phyloP scores from a whole-genome alignment of 2,888 invertebrate species.

The Anarsia innoxiella region DNA sequence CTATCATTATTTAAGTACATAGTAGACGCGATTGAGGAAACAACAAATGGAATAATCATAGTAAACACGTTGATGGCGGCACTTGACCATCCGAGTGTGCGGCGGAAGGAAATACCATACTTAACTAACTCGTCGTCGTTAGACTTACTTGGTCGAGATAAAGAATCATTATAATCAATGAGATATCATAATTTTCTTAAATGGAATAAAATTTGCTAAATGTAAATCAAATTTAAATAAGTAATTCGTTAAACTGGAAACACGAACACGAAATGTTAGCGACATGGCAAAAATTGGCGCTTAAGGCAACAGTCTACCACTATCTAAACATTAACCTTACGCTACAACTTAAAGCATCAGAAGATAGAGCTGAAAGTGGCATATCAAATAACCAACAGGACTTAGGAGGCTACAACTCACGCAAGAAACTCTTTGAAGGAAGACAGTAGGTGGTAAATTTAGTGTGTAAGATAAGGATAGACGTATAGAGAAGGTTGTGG shows the following conservation, averaged over 20 bases:
- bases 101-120: constrained; percentile 9
- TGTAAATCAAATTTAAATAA: too few relatives aligned
- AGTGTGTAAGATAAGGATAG: constrained; percentile 29
- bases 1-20: constrained; percentile 17
- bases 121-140: too few relatives aligned
- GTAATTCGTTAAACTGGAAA: neutral
- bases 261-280: neutral
- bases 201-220: too few relatives aligned
- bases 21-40: constrained; percentile 11
- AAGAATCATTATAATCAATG: too few relatives aligned
- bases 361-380: constrained; percentile 3
- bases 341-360: too few relatives aligned
- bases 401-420: constrained; percentile 7
- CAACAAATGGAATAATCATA: constrained; percentile 10
- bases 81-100: neutral
- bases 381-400: neutral
- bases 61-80: neutral
- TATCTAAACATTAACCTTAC: neutral
- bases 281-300: constrained; percentile 2
- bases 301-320: constrained; percentile 6
- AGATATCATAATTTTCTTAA: too few relatives aligned
- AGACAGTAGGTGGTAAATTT: too few relatives aligned
- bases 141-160: too few relatives aligned
- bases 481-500: constrained; percentile 50
- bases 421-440: constrained; percentile 1